Conservation (phyloP, 2,888 invertebrate genomes). For the Eupithecia tripunctaria region DNA sequence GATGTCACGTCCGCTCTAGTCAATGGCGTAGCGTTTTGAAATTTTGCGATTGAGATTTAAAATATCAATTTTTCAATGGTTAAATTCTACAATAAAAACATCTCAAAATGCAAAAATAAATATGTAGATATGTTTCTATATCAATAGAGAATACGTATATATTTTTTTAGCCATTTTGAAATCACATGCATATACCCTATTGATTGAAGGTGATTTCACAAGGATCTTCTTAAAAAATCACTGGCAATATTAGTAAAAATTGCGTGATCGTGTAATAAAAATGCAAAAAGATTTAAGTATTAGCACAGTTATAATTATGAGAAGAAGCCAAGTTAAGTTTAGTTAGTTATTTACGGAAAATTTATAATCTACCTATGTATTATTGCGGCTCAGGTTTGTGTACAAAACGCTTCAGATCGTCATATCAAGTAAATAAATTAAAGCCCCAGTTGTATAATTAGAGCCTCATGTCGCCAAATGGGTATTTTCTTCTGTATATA, state of each 20-base stretch:
- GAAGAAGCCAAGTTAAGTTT: constrained; percentile 1
- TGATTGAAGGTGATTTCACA: not conserved
- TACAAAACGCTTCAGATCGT: constrained; percentile 8
- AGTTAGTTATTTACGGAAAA: constrained; percentile 26
- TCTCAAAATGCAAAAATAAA: no score
- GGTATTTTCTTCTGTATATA: constrained; percentile 20
- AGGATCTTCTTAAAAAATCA: no score
- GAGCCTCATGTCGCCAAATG: constrained; percentile 17
- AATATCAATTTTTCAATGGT: no score
- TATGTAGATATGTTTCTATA: no score
- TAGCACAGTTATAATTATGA: not conserved
- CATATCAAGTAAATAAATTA: constrained; percentile 30
- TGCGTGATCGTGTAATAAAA: not conserved
- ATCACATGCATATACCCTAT: no score
- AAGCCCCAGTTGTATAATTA: constrained; percentile 31
- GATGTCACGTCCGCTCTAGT: no score
- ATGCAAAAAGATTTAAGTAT: not conserved
- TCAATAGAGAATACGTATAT: no score
- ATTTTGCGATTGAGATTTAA: no score
- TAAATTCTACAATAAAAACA: no score
- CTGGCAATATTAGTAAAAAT: no score
- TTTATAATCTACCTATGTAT: constrained; percentile 22
- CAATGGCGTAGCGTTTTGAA: no score
- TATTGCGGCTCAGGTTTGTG: constrained; percentile 18
- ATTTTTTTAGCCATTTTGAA: no score